These are phyloP conservation scores for Gavia stellata DNA, from an alignment of 2,113 vertebrate species.

Conservation along the genomic window DNA sequence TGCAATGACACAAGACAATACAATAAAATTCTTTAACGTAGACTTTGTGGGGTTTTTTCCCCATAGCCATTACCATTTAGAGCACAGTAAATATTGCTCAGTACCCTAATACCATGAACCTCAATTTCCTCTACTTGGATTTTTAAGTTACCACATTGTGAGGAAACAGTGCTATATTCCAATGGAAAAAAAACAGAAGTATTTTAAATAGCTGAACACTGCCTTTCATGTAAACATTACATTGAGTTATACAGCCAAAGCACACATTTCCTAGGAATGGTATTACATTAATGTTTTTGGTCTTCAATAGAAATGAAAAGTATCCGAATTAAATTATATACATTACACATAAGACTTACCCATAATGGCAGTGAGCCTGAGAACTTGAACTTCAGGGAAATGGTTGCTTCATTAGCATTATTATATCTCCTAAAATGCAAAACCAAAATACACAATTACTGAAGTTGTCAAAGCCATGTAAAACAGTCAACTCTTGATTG, in stretches of 20 bases:
- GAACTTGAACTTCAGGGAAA: slow-evolving; percentile 81
- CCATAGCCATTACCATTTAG: background rate
- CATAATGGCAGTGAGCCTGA: slow-evolving; percentile 82
- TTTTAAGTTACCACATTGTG: background rate
- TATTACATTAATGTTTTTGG: background rate
- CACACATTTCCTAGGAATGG: background rate
- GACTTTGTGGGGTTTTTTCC: accelerated
- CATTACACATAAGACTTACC: slow-evolving; percentile 72
- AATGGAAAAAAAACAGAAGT: background rate
- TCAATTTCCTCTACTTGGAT: background rate
- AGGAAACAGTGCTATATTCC: background rate
- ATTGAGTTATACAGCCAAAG: background rate
- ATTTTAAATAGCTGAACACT: background rate
- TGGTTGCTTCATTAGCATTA: slow-evolving; percentile 82
- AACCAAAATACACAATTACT: background rate
- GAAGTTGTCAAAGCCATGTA: background rate
- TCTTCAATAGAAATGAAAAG: background rate
- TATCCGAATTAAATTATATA: background rate
- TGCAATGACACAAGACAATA: background rate
- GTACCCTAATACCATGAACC: background rate
- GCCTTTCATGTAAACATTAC: background rate
- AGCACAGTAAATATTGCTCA: background rate
- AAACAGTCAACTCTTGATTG: background rate
- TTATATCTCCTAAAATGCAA: slow-evolving; percentile 74
- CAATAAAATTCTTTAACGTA: background rate